Percentiles rank a stretch among this genome's conserved stretches.
phyloP scores from a whole-genome alignment of 2,797 vertebrate species.

The Enteromius radiatus region DNA sequence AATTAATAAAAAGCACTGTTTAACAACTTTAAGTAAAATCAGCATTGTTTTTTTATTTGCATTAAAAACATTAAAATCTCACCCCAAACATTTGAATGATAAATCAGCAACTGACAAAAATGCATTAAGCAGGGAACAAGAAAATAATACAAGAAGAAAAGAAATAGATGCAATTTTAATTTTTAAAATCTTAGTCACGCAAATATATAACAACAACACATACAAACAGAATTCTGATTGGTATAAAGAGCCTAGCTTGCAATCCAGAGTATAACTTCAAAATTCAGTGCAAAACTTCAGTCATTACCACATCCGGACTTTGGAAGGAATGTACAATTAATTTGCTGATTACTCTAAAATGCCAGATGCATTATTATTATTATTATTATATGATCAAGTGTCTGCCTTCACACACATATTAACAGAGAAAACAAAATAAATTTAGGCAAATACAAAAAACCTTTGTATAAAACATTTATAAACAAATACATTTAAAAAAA shows the following conservation, averaged over 20 bases:
- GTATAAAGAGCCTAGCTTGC: constrained; percentile 48
- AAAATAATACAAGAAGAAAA: constrained; percentile 18
- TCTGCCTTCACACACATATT: not conserved
- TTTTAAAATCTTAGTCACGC: constrained; percentile 4
- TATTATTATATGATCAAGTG: not conserved
- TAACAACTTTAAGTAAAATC: not conserved
- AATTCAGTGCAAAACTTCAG: constrained; percentile 52
- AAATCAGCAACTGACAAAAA: not conserved
- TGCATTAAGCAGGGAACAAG: not conserved
- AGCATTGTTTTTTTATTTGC: not conserved
- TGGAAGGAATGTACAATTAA: not conserved
- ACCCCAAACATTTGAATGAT: not conserved
- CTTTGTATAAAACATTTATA: constrained; percentile 32
- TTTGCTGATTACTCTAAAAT: not conserved
- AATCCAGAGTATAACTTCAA: constrained; percentile 54
- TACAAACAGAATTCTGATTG: not conserved
- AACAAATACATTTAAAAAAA: not conserved
- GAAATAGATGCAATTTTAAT: not conserved
- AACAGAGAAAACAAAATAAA: not conserved
- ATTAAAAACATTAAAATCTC: not conserved
- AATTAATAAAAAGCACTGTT: not conserved
- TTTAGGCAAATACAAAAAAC: not conserved
- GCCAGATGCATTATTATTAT: not conserved
- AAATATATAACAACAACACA: not conserved
- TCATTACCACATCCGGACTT: not conserved